Base-by-base conservation (phyloP, 2,888 invertebrate species). In the Scaptomyza parva region DNA sequence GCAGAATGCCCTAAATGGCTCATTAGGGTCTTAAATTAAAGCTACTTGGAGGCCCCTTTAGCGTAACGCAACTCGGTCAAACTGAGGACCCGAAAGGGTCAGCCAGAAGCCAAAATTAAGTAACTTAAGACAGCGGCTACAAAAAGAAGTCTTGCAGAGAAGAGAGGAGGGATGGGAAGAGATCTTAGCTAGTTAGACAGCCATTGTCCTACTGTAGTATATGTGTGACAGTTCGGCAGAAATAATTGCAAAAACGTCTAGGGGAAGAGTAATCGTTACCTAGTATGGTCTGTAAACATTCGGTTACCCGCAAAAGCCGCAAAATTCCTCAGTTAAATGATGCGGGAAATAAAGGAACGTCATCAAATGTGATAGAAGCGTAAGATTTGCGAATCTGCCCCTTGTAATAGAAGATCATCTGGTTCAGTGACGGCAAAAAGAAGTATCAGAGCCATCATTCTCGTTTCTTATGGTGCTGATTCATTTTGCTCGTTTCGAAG, bases 11-110 rank as follows among this genome's bases (percentile, higher is more conserved):
- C 83, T 79, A 85, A 85, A 88, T 82, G 88, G 67, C 79, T 85
- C 80, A 87, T 86, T 86, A 85, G 72, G 79, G 86, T 75, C 83
- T 76, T 87, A 87, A 87, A 84, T 84, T 87, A 82, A 82, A 85
- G 88, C 79, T 69, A 75, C 71, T 76, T 78, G 66, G 69, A 8
- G 64, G 35, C 48, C n/a, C 30, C 39, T 14, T 48, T 51, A 30
- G 58, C 70, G 28, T 22, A 64, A 63, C 61, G 62, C 76, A 86
- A 86, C 64, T 86, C 85, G 85, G 87, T 82, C 82, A 86, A 80
- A 84, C 75, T 61, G 70, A 68, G 8, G 37, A 9, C 37, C 81
- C 73, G 50, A 67, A 67, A 52, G 73, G 76, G 71, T 74, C 74
- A 71, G 43, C 51, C 41, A 47, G 67, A 70, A 74, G 65, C 59